Evolutionary conservation across 2,797 vertebrate species (phyloP), one percentile per base, ranked within the genome.

Genomic region (Argyrosomus regius): DNA sequence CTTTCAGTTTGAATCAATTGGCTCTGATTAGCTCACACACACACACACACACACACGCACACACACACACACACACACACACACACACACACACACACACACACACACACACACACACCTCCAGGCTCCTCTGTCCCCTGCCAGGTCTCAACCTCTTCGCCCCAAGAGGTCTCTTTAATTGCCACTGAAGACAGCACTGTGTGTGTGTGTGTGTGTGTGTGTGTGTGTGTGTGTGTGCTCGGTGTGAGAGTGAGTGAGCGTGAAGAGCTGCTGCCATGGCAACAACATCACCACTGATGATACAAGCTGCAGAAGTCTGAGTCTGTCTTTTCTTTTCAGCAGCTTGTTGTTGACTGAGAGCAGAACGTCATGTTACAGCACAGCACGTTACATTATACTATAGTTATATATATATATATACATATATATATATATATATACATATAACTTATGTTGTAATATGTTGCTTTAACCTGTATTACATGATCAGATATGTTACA

Each of bases 221-320:
- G 43, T 35, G 54, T 41, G 45, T 39, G 64, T 16, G 31, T 43
- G 18, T 43, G 24, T 56, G 1, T 45, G 45, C 64, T 65, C 0
- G 0, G 65, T 1, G 17, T 72, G 72, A 58, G 48, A 62, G 64
- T 35, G 82, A 68, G 73, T 46, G 78, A 88, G 88, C 46, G 62
- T 90, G 87, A 90, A 91, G 82, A 88, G 83, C 84, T 89, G 93
- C 86, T 95, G 88, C 92, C 89, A 95, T 95, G 93, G 91, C 90
- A 94, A 95, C 94, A 93, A 90, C 90, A 93, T 88, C 87, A 77
- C 63, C 77, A 73, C 52, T 43, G 77, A 93, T 90, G 89, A 93
- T 85, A 90, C 84, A 83, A 77, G 85, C 86, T 86, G 79, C 52
- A 57, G 81, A 77, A 77, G 65, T 65, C 69, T 66, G 24, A 50